Base-by-base conservation (phyloP, 2,113 vertebrate genomes). In the Colinus virginianus region DNA sequence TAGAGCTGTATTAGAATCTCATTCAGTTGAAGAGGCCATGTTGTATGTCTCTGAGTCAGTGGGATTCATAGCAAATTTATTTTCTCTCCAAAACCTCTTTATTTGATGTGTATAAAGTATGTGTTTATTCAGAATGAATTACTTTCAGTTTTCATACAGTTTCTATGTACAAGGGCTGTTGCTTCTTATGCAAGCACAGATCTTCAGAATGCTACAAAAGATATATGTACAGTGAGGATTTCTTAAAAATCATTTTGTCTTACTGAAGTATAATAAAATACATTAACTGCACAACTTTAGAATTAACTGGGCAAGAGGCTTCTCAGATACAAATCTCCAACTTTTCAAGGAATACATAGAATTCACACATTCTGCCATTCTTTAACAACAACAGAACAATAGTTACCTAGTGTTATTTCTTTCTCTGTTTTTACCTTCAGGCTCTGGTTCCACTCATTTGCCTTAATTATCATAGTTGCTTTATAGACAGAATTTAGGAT, bases 21-120 rank as follows among this genome's bases (percentile, higher is more conserved):
- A 4, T 71, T 89, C 6, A n/a, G 15, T 6, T 53, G 40, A 86
- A 86, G 19, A 74, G 30, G 30, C 7, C 7, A 10, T 38, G 16
- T 67, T 32, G 32, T 49, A 49, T 49, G n/a, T 84, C 30, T 68
- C 4, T 51, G 36, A 46, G 22, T 68, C 42, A 51, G 21, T 22
- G 30, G 26, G 42, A 68, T 80, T n/a, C 36, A 43, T 26, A 76
- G 5, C 21, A 46, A 56, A 67, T 53, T 71, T 13, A 7, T 78
- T 82, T 28, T 7, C 2, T n/a, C 42, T 74, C 9, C 0, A 40
- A 69, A 69, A 64, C 53, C 68, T 21, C 0, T 3, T 3, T 5
- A 23, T 62, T 45, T 62, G 30, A 32, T 71, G 16, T 63, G 6
- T 9, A 67, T 38, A n/a, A 62, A 13, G 32, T 82, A 7, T 76